Evolutionary conservation across 2,888 invertebrate genomes (phyloP).

Genomic region (Oscheius sp.): DNA sequence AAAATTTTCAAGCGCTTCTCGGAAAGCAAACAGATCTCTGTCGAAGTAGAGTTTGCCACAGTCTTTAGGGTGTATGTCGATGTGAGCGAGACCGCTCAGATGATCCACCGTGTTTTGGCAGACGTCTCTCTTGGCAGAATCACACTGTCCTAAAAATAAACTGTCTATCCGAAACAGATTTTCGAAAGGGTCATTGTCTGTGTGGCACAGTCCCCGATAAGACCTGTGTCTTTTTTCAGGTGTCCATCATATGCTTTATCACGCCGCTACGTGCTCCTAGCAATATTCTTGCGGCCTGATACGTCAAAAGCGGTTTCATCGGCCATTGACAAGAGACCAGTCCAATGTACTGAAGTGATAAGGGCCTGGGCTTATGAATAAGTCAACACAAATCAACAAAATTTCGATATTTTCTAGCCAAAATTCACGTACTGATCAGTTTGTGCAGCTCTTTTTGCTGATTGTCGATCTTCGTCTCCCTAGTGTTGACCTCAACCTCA

Average conservation of each 20-base stretch:
- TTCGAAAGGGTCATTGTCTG: neutral
- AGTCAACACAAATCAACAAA: neutral
- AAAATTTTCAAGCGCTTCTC: conserved; percentile 8
- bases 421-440: conserved; percentile 45
- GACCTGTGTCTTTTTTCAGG: neutral
- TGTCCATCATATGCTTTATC: conserved; percentile 6
- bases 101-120: neutral
- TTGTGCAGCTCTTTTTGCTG: conserved; percentile 53
- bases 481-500: conserved; percentile 46
- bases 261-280: conserved; percentile 1
- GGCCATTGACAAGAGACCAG: conserved; percentile 14
- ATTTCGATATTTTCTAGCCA: neutral
- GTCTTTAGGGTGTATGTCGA: neutral
- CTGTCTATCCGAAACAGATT: neutral
- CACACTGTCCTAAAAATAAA: conserved; percentile 17
- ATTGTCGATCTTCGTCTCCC: conserved; percentile 49
- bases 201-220: conserved; percentile 1
- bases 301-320: neutral
- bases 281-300: neutral
- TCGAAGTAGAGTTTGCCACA: conserved; percentile 10
- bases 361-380: neutral
- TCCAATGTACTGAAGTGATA: conserved; percentile 8
- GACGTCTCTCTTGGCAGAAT: neutral
- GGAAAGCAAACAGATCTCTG: conserved; percentile 13
- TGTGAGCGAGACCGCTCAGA: neutral